phyloP scores from a whole-genome alignment of 1,140 invertebrate species.

The Thaumetopoea pityocampa region DNA sequence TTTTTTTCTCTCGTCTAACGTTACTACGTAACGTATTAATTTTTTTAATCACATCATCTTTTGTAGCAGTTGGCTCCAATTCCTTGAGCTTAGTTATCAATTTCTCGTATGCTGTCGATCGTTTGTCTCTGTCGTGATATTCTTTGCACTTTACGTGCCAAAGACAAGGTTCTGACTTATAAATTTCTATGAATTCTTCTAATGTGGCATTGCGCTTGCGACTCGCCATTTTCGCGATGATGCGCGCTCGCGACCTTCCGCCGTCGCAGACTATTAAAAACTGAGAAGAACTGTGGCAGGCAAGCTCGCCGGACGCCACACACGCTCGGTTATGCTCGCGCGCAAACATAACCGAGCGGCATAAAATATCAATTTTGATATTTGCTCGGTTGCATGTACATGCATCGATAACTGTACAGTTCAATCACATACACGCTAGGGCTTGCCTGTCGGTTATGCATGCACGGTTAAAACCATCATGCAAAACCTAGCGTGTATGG shows the following conservation, averaged over 20 bases:
- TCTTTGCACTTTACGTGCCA: constrained; percentile 7
- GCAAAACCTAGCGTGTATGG: too few relatives aligned
- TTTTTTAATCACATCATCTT: constrained; percentile 15
- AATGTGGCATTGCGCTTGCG: constrained; percentile 3
- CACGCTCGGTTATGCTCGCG: constrained; percentile 5
- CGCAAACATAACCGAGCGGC: constrained; percentile 8
- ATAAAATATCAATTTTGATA: constrained; percentile 7
- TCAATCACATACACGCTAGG: constrained; percentile 7
- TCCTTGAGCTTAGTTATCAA: constrained; percentile 7
- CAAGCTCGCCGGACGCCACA: too few relatives aligned
- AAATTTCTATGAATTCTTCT: constrained; percentile 4
- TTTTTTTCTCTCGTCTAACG: constrained; percentile 10
- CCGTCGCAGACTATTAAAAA: too few relatives aligned
- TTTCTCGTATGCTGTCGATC: constrained; percentile 1
- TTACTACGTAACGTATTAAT: constrained; percentile 17
- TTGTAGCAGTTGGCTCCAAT: constrained; percentile 6
- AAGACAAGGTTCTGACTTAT: constrained; percentile 5
- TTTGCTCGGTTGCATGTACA: constrained; percentile 8
- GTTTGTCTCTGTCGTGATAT: constrained; percentile 8
- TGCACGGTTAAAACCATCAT: constrained; percentile 3
- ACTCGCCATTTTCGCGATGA: background rate
- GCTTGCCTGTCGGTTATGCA: constrained; percentile 7
- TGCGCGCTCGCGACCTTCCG: too few relatives aligned
- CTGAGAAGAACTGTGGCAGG: too few relatives aligned
- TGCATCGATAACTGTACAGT: constrained; percentile 1